Conservation (phyloP, 2,888 invertebrate species). For the Hypena proboscidalis region DNA sequence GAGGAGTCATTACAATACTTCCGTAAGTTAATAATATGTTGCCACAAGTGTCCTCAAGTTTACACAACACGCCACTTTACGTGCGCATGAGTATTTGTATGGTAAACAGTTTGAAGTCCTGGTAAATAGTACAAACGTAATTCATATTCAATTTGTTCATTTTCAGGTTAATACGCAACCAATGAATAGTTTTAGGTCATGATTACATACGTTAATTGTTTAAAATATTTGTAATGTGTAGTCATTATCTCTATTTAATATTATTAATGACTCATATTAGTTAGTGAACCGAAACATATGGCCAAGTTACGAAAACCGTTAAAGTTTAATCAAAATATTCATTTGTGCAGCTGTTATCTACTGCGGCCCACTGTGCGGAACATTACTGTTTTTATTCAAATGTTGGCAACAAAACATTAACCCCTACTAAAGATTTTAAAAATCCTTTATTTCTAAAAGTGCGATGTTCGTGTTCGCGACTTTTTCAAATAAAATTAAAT, state of each 20-base stretch:
- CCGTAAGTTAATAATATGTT: conserved; percentile 50
- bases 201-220: neutral
- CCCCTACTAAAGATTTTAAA: conserved; percentile 30
- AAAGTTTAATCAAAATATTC: conserved; percentile 43
- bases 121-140: conserved; percentile 25
- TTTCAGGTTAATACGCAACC: conserved; percentile 5
- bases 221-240: neutral
- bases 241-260: conserved; percentile 16
- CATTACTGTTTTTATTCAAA: conserved; percentile 83
- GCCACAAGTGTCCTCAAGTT: conserved; percentile 51
- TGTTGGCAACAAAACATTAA: conserved; percentile 54
- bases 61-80: conserved; percentile 38
- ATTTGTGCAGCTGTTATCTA: conserved; percentile 63
- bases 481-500: conserved; percentile 21
- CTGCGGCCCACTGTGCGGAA: conserved; percentile 69
- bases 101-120: too few species aligned
- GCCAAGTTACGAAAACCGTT: conserved; percentile 38
- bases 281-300: conserved; percentile 35
- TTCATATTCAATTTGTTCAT: neutral
- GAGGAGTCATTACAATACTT: conserved; percentile 61
- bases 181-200: neutral
- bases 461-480: conserved; percentile 17
- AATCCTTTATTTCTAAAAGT: conserved; percentile 17
- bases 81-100: conserved; percentile 26
- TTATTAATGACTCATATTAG: too few species aligned